These are phyloP conservation scores for Oscheius sp. DNA, from an alignment of 1,140 invertebrate species.

Conservation along the genomic window DNA sequence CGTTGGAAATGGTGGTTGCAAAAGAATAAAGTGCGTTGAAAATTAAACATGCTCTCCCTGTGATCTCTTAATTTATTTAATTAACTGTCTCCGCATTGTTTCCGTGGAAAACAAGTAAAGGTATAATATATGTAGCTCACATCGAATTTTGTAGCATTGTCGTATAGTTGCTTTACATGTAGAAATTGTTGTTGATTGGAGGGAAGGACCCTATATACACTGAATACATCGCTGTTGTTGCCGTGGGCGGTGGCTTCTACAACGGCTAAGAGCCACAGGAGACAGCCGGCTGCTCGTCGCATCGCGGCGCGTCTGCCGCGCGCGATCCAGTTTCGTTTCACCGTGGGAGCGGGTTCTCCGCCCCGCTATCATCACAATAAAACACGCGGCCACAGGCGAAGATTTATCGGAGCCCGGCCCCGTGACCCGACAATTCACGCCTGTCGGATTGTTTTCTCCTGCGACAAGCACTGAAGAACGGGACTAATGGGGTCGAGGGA, in stretches of 20 bases:
- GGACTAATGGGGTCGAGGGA: too few species aligned
- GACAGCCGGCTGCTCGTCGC: neutral
- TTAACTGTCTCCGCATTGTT: too few species aligned
- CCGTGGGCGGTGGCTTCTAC: neutral
- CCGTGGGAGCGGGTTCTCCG: neutral
- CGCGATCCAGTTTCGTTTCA: constrained; percentile 8
- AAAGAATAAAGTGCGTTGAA: too few species aligned
- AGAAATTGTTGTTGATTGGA: constrained; percentile 12
- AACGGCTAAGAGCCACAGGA: neutral
- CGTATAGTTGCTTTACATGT: constrained; percentile 13
- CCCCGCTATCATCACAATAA: constrained; percentile 13
- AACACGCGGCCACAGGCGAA: constrained; percentile 2
- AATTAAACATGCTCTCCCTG: too few species aligned
- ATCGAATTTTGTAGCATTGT: constrained; percentile 14
- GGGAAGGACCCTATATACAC: constrained; percentile 17
- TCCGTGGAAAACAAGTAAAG: too few species aligned
- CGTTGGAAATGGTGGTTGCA: too few species aligned
- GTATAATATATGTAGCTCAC: too few species aligned
- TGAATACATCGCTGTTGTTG: neutral
- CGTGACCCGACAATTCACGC: constrained; percentile 1
- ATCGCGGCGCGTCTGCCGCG: constrained; percentile 3
- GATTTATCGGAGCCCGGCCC: neutral
- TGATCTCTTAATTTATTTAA: too few species aligned
- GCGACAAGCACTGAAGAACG: too few species aligned
- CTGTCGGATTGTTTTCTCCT: too few species aligned